Evolutionary conservation across 2,797 vertebrate species (phyloP), one percentile per base, ranked within the genome.

Genomic region (Parauchenoglanis punctatus): DNA sequence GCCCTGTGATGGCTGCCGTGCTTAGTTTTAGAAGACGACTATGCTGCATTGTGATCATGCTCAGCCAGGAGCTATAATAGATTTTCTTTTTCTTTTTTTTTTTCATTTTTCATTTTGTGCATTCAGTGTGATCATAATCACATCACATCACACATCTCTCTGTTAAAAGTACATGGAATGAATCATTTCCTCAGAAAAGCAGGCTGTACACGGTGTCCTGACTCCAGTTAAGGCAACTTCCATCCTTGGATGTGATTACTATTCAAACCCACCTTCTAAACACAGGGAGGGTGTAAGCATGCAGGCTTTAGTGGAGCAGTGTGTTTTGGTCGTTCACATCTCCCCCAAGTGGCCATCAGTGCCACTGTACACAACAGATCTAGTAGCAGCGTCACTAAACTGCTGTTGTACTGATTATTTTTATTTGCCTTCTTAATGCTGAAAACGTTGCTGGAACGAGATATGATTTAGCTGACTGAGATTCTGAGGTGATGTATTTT

Each of bases 321-420:
- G 52, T 3, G 44, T 87, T 91, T 87, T 40, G 78, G 52, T 68
- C 84, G 73, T 58, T 89, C 44, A 86, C 56, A 84, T 84, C 81
- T 58, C 87, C 90, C 35, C 83, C 87, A 31, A 77, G 88, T 89
- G 90, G 87, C 46, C 15, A 35, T 65, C 52, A 17, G 46, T n/a
- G 49, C 59, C 52, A 72, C 1, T 81, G 44, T 18, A 70, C 40
- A 25, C 81, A 20, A 28, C 49, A 54, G n/a, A 13, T 58, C 12
- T 67, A 23, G 11, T 40, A 54, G 23, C 13, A 70, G 65, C n/a
- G 44, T 70, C 61, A 70, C 35, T 72, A 28, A 73, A 46, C 4
- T 87, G 35, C 82, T 49, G 54, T 8, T 44, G 20, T 23, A 35
- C 56, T 40, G 2, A 23, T 83, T 49, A 49, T 49, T 49, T 49